A percentile compares a stretch with the other conserved stretches of the same genome.
phyloP scores from a whole-genome alignment of 1,140 invertebrate genomes.

The Zeugodacus cucurbitae region DNA sequence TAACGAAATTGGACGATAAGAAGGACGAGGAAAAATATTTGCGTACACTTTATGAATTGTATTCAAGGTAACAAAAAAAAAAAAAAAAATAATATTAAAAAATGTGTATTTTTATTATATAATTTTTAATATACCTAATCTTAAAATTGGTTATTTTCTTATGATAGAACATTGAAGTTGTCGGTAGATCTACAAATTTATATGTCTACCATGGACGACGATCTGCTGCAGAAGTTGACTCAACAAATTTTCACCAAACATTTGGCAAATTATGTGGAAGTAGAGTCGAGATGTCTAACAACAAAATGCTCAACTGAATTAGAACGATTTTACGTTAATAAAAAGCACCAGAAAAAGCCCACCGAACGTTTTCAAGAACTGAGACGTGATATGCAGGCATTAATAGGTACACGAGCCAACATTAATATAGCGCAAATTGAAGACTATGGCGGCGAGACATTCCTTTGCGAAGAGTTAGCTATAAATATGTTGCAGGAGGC shows the following conservation, averaged over 20 bases:
- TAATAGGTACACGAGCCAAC: conserved; percentile 89
- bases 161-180: conserved; percentile 75
- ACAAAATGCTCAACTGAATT: conserved; percentile 80
- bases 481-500: conserved; percentile 92
- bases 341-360: conserved; percentile 95
- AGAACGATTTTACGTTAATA: conserved; percentile 90
- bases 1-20: conserved; percentile 81
- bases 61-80: conserved; percentile 80
- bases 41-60: conserved; percentile 87
- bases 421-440: conserved; percentile 94
- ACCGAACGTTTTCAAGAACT: conserved; percentile 87
- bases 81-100: too few relatives aligned
- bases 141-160: neutral
- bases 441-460: conserved; percentile 97
- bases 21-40: conserved; percentile 88
- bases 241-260: conserved; percentile 86
- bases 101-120: too few relatives aligned
- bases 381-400: conserved; percentile 91
- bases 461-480: conserved; percentile 96
- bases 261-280: conserved; percentile 77
- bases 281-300: conserved; percentile 82
- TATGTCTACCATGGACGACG: conserved; percentile 84
- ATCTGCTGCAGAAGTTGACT: conserved; percentile 83
- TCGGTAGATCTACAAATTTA: conserved; percentile 78
- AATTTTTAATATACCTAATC: neutral